Base-by-base conservation (phyloP, 2,797 vertebrate genomes). In the Hirundo rustica region DNA sequence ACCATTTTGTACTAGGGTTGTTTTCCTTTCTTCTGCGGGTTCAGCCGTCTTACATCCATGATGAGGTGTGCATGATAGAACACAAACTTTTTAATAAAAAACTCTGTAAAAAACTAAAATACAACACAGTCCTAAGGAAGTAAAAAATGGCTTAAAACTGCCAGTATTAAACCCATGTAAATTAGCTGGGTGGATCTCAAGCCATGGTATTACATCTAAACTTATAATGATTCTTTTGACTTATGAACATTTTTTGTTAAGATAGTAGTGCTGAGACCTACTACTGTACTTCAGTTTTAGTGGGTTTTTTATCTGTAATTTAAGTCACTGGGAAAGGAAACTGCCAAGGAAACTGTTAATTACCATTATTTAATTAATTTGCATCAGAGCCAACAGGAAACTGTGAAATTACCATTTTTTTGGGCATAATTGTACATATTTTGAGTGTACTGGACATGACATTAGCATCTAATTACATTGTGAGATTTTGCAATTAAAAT, bases 21-120 rank as follows among this genome's bases (percentile, higher is more conserved):
- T 99, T 99, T 96, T 97, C 98, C 85, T 99, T 99, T 96, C 84
- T 99, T 71, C 97, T 99, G 68, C 98, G 98, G 47, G 97, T 99
- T 78, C 94, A 96, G 44, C 88, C 97, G 2, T 94, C 94, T 48
- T 20, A 75, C n/a, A 95, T 99, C 68, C 98, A 99, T 27, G 96
- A 98, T 3, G 98, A 98, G 92, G 98, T 99, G 50, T 97, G 98
- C 94, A 76, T 48, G 36, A 85, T 99, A 95, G 99, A 99, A 97
- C 97, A 97, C 70, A 97, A 95, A 72, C 97, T 98, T 81, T 98
- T 98, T 92, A 77, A 97, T 87, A 95, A 88, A 93, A 97, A 92
- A 77, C 90, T 97, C 44, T 66, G 2, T 76, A 96, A 88, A 58
- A 97, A 96, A 88, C 45, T 77, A 68, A 96, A 88, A 91, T 85